These are phyloP conservation scores for Lordiphosa andalusiaca DNA, from an alignment of 2,888 invertebrate genomes.

Conservation along the genomic window DNA sequence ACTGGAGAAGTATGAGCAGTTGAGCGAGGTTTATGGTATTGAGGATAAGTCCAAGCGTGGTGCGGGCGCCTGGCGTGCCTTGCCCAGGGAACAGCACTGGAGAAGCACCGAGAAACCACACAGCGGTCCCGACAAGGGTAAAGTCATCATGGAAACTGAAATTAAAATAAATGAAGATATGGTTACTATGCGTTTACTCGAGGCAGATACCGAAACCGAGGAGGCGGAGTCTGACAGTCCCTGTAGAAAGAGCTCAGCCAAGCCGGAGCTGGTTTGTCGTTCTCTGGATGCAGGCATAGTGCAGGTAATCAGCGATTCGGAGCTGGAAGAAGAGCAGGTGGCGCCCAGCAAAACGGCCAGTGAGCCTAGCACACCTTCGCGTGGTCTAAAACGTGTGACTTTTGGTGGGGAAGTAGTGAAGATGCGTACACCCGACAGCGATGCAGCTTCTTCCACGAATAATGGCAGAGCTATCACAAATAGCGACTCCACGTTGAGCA, in stretches of 20 bases:
- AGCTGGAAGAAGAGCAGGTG: conserved; percentile 80
- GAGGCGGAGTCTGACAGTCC: conserved; percentile 76
- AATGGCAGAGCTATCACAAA: conserved; percentile 16
- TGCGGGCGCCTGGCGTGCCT: conserved; percentile 62
- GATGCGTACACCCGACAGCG: conserved; percentile 91
- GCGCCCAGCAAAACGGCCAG: conserved; percentile 15
- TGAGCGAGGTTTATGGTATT: conserved; percentile 83
- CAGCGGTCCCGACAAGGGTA: conserved; percentile 80
- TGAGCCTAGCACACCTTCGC: conserved; percentile 77
- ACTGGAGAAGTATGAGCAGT: conserved; percentile 82
- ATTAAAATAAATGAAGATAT: conserved; percentile 90
- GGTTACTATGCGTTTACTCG: conserved; percentile 91
- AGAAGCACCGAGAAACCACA: conserved; percentile 7
- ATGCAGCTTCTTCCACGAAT: conserved; percentile 82
- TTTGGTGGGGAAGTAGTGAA: conserved; percentile 94
- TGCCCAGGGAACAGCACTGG: conserved; percentile 75
- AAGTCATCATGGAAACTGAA: conserved; percentile 90
- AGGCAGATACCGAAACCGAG: conserved; percentile 81
- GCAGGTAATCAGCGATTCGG: conserved; percentile 84
- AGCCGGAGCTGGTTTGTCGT: conserved; percentile 77
- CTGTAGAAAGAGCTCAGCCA: conserved; percentile 46
- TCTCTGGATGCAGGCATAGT: conserved; percentile 80
- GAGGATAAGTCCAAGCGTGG: conserved; percentile 11
- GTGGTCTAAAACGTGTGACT: conserved; percentile 87
- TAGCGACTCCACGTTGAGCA: neutral